Evolutionary conservation across 2,797 vertebrate genomes (phyloP), one percentile per base, ranked within the genome.

Genomic region (Takifugu rubripes): DNA sequence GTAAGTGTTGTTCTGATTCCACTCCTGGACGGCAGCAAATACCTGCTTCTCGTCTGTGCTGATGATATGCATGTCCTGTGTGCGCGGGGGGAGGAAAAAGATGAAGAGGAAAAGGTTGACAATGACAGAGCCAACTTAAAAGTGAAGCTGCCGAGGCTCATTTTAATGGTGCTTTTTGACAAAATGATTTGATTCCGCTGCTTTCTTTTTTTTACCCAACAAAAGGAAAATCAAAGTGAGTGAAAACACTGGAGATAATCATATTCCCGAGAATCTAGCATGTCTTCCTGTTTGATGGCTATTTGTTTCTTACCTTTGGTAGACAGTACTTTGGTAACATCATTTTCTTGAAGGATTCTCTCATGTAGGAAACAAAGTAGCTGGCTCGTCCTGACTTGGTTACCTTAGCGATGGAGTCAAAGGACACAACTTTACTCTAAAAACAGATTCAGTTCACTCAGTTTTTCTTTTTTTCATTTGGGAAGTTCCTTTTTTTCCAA

Each of bases 21-120:
- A 98, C 75, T 98, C 96, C 44, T 98, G 96, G 12, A 98, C 95
- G 0, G 96, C 96, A 48, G 96, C 94, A 71, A 98, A 94, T 6
- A 98, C 95, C 81, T 97, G 96, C 70, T 95, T 97, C 84, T 98
- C 95, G 70, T 94, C 93, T 2, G 96, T 98, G 49, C 95, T 98
- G 89, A 98, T 96, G 65, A 98, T 97, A 66, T 98, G 96, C 96
- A 98, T 97, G 88, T 98, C 96, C 96, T 98, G 79, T 10, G 12
- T 40, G 36, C 36, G 59, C 49, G 2, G 11, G 45, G 5, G 11
- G 24, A 31, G 59, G 21, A 12, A 46, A 63, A 66, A 17, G 64
- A 46, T 51, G 29, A 55, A 36, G 63, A 12, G 11, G 54, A 59
- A 54, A 62, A 48, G 49, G 1, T 50, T 44, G 43, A 44, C 16